Base-by-base conservation (phyloP, 2,113 vertebrate species). In the Scytalopus superciliaris region DNA sequence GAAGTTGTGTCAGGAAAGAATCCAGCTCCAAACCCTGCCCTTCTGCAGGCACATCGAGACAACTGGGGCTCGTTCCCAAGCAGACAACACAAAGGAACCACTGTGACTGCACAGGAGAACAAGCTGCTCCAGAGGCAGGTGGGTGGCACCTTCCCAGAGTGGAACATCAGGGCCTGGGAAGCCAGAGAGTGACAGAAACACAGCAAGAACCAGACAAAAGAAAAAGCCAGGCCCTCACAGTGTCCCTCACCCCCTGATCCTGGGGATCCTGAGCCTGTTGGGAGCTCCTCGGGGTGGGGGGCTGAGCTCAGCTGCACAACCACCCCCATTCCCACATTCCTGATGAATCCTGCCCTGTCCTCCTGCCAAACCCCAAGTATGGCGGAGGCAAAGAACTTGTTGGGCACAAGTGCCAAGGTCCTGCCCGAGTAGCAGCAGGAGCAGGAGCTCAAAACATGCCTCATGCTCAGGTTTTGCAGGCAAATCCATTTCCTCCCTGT, bases 261-360 rank as follows among this genome's bases (percentile, higher is more conserved):
- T 0, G 0, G 49, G 33, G 22, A 60, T 37, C 10, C 81, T n/a
- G 17, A 64, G 23, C 2, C 44, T 25, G 37, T 6, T 16, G 37
- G 49, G 78, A 84, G 64, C 70, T 74, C 19, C 37, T 59, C 0
- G 2, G 52, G 62, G 27, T 2, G 35, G 12, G 19, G 27, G 7
- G 14, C 77, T 52, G 45, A 87, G 62, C 63, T 56, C 7, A 4
- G 68, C 57, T 52, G 68, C 42, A 66, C 62, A 33, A 6, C 10
- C 49, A 24, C 6, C 37, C 27, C 68, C 3, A 0, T 44, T 63
- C 16, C 53, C 3, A 0, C 2, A 5, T 59, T 59, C 56, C 62
- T 42, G 27, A 19, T 2, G 8, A 55, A n/a, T 28, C 9, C 42
- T 22, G 49, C 25, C 64, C 21, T 2, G 1, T n/a, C 24, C 33